Conservation (phyloP, 1,140 invertebrate species). For the Drosophila prosaltans region DNA sequence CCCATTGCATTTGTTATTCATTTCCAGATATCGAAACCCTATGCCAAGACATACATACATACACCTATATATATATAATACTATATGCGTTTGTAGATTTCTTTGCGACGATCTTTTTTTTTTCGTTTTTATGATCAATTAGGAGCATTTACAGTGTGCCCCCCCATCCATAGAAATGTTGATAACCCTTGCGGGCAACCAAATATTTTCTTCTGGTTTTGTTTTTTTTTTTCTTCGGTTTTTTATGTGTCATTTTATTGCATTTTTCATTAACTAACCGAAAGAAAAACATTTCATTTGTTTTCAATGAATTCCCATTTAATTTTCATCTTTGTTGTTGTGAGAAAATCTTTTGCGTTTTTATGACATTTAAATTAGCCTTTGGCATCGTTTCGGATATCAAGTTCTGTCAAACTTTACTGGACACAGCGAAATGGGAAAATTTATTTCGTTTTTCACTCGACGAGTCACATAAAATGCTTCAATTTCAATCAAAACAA, state of each 20-base stretch:
- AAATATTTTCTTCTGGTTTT: neutral
- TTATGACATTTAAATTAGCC: slow-evolving; percentile 79
- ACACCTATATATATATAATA: neutral
- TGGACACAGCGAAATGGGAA: slow-evolving; percentile 27
- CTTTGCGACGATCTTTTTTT: slow-evolving; percentile 13
- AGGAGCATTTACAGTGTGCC: slow-evolving; percentile 67
- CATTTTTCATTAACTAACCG: slow-evolving; percentile 76
- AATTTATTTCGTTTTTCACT: slow-evolving; percentile 55
- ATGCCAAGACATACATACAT: slow-evolving; percentile 26
- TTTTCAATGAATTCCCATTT: slow-evolving; percentile 39
- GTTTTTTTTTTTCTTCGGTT: neutral
- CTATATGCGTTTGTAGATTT: slow-evolving; percentile 23
- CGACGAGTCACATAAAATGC: slow-evolving; percentile 44
- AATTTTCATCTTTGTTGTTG: slow-evolving; percentile 37
- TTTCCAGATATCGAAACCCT: slow-evolving; percentile 42
- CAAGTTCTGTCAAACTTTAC: slow-evolving; percentile 49
- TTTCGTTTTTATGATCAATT: slow-evolving; percentile 72
- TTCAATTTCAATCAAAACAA: slow-evolving; percentile 59
- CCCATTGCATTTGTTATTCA: slow-evolving; percentile 66
- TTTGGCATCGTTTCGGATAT: slow-evolving; percentile 72
- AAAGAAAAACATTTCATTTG: slow-evolving; percentile 68
- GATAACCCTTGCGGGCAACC: slow-evolving; percentile 29
- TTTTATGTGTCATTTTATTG: slow-evolving; percentile 72
- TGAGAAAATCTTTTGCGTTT: slow-evolving; percentile 61
- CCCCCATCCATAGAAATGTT: slow-evolving; percentile 12